Conservation (phyloP, 2,113 vertebrate genomes). For the Entomyzon cyanotis region DNA sequence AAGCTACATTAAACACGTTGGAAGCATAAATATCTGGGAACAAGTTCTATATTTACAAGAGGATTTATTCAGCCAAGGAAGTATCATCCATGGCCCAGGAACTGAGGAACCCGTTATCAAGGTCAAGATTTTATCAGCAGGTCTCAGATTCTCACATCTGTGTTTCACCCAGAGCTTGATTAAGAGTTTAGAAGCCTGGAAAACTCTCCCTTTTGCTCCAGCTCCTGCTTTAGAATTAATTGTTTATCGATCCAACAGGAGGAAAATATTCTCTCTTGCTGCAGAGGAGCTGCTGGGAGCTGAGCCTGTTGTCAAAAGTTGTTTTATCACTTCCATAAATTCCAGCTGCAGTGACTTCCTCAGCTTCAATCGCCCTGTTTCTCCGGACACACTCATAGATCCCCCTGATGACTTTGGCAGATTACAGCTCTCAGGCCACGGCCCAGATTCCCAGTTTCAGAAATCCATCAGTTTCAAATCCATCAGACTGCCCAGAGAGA, state of each 20-base stretch:
- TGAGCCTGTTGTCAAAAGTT: slow-evolving; percentile 28
- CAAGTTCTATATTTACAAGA: background rate
- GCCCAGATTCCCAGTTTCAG: background rate
- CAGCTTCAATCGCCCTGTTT: accelerated
- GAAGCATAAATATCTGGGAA: background rate
- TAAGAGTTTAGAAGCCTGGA: slow-evolving; percentile 48
- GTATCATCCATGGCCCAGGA: background rate
- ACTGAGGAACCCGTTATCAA: background rate
- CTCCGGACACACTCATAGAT: accelerated
- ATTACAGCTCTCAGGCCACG: background rate
- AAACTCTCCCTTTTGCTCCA: slow-evolving; percentile 31
- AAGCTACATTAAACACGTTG: background rate
- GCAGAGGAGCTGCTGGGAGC: background rate
- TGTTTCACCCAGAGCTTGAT: slow-evolving; percentile 26
- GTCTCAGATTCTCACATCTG: background rate
- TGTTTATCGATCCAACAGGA: slow-evolving; percentile 57
- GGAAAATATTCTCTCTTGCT: slow-evolving; percentile 29
- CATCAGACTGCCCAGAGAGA: background rate
- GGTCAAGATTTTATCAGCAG: slow-evolving; percentile 43
- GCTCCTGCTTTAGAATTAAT: slow-evolving; percentile 51
- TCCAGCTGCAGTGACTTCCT: background rate
- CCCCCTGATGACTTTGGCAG: background rate
- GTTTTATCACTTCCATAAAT: slow-evolving; percentile 59
- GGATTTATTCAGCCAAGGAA: background rate
- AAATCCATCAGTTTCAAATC: background rate